Base-by-base conservation (phyloP, 2,888 invertebrate genomes). In the Drosophila prolongata region DNA sequence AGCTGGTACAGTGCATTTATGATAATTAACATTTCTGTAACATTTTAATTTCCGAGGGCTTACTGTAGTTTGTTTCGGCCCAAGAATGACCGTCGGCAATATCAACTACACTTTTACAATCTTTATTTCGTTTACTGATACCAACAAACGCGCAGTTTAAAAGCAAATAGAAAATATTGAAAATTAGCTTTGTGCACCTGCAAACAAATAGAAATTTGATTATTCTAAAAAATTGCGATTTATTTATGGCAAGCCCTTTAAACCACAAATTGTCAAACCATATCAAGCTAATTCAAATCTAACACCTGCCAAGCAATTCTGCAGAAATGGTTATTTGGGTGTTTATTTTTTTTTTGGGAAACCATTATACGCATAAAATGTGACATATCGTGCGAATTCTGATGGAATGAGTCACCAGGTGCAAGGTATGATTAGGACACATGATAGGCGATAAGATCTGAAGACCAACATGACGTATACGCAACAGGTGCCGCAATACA, bases 381-480 rank as follows among this genome's bases (percentile, higher is more conserved):
- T 14, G 47, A 47, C 59, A 61, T 19, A 49, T 49, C 1, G 30
- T 19, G 16, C 4, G 34, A 52, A 38, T 46, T 53, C 13, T 19
- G 14, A 14, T 13, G 10, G 1, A 2, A 11, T 62, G 66, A 65
- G 44, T 65, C 65, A 65, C 14, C 6, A 19, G 38, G 14, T n/a
- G 34, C 14, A 24, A 43, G 6, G 11, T 24, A 11, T 46, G 16
- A n/a, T 16, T 44, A 14, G 49, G 42, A 66, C 47, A 40, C n/a
- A 16, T 34, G 68, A 30, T 68, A 42, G 14, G 42, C 49, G 69
- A 68, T 67, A 66, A 66, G 40, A 14, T 49, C 67, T 30, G 35
- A 24, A 6, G 69, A 47, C 49, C 56, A 50, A 67, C 49, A 3
- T 67, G 68, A 67, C 68, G 68, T 68, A 67, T 67, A 50, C 24